A percentile compares a stretch with the other conserved stretches of the same genome.
Evolutionary conservation across 2,797 vertebrate species (phyloP).

Genomic region (Crypturellus tataupa): DNA sequence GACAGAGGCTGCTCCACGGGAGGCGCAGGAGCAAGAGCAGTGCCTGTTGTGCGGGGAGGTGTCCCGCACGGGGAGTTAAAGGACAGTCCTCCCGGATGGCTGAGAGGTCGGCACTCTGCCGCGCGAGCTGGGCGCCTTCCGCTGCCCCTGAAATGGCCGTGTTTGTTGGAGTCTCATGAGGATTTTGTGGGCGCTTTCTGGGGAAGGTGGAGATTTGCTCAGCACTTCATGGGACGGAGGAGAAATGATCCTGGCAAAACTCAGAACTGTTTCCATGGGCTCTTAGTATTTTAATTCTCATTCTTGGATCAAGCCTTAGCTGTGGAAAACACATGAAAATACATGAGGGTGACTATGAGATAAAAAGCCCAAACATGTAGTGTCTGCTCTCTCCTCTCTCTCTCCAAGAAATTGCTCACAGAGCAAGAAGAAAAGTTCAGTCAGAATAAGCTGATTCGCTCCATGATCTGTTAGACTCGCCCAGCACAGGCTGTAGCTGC

Average conservation of each 20-base stretch:
- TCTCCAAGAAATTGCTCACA: not conserved
- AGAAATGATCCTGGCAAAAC: not conserved
- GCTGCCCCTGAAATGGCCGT: not conserved
- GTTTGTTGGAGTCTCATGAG: not conserved
- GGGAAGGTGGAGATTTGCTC: not conserved
- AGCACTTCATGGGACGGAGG: not conserved
- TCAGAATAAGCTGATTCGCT: not conserved
- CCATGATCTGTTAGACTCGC: not conserved
- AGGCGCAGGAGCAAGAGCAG: not conserved
- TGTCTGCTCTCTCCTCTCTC: not conserved
- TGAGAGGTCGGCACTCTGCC: not conserved
- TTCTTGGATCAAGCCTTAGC: not conserved
- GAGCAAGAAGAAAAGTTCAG: accelerated
- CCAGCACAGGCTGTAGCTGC: not conserved
- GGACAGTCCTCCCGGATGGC: not conserved
- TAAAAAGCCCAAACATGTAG: accelerated
- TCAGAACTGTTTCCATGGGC: accelerated
- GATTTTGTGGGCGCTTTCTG: not conserved
- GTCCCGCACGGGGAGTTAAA: not conserved
- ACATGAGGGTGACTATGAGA: not conserved
- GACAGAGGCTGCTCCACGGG: not conserved
- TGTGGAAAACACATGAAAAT: not conserved
- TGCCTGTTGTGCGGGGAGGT: not conserved
- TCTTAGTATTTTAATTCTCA: not conserved
- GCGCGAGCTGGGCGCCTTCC: not conserved